Evolutionary conservation across 1,140 invertebrate genomes (phyloP).

Genomic region (Oncopodura yosiiana): DNA sequence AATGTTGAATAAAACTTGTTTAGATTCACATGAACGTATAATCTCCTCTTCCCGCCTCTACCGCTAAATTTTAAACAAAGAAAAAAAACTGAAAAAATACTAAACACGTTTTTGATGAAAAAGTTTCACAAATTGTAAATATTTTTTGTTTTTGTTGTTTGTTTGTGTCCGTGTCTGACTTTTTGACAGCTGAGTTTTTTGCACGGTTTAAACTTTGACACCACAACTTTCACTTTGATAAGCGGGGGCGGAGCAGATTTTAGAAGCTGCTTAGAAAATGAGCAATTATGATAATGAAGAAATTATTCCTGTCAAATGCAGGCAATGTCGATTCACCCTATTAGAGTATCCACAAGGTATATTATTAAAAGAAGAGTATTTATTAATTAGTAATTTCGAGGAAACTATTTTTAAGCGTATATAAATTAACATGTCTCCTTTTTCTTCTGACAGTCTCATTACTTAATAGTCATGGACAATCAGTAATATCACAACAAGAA

Average conservation of each 20-base stretch:
- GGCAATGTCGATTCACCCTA: slow-evolving; percentile 2
- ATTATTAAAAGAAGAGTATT: neutral
- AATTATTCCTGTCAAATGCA: neutral
- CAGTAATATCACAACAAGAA: neutral
- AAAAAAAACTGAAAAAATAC: too few relatives aligned
- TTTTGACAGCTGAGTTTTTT: too few relatives aligned
- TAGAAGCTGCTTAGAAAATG: neutral
- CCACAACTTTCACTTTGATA: neutral
- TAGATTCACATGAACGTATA: neutral
- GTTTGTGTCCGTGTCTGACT: too few relatives aligned
- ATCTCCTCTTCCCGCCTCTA: slow-evolving; percentile 1
- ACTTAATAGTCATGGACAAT: slow-evolving; percentile 7
- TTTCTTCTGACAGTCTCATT: neutral
- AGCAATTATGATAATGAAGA: neutral
- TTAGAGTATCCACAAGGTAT: slow-evolving; percentile 1
- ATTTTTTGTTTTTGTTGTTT: neutral
- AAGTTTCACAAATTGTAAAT: neutral
- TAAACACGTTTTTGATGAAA: too few relatives aligned
- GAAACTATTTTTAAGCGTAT: too few relatives aligned
- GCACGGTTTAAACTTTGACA: too few relatives aligned
- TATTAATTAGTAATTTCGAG: too few relatives aligned
- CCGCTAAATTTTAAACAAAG: slow-evolving; percentile 14
- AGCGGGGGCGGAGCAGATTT: neutral
- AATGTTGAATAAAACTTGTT: neutral
- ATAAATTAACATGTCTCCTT: neutral